A percentile compares a stretch with the other conserved stretches of the same genome.
phyloP scores from a whole-genome alignment of 1,140 invertebrate species.

The Papilio glaucus region DNA sequence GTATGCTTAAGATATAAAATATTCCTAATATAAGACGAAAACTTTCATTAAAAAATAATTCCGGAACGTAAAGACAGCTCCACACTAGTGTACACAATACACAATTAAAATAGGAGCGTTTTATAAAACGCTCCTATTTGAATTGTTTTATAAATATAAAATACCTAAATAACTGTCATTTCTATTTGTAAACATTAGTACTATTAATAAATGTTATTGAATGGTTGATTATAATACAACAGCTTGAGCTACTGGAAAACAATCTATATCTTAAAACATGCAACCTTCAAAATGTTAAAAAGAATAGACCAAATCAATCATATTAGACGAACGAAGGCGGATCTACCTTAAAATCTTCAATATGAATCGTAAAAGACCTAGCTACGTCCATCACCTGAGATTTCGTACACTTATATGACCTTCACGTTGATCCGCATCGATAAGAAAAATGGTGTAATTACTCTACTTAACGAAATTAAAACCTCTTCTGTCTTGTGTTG shows the following conservation, averaged over 20 bases:
- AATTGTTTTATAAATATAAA: too few relatives aligned
- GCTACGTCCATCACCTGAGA: background rate
- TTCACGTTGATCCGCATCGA: background rate
- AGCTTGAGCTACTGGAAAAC: background rate
- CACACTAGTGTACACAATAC: too few relatives aligned
- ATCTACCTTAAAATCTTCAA: slow-evolving; percentile 4
- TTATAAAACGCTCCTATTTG: too few relatives aligned
- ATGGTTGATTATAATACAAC: background rate
- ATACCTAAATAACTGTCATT: too few relatives aligned
- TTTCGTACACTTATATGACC: slow-evolving; percentile 5
- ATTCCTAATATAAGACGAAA: too few relatives aligned
- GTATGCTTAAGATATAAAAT: too few relatives aligned
- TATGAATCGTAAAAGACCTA: background rate
- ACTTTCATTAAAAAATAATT: too few relatives aligned
- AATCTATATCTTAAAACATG: background rate
- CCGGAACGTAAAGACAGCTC: too few relatives aligned
- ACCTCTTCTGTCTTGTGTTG: background rate
- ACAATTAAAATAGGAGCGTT: too few relatives aligned
- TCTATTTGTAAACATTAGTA: too few relatives aligned
- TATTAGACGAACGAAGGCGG: background rate
- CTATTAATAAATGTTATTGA: too few relatives aligned
- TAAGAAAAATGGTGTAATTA: background rate
- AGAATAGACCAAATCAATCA: slow-evolving; percentile 8
- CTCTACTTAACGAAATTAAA: background rate
- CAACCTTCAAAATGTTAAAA: slow-evolving; percentile 18